Conservation (phyloP, 1,140 invertebrate genomes). For the Parapsyche elsis region DNA sequence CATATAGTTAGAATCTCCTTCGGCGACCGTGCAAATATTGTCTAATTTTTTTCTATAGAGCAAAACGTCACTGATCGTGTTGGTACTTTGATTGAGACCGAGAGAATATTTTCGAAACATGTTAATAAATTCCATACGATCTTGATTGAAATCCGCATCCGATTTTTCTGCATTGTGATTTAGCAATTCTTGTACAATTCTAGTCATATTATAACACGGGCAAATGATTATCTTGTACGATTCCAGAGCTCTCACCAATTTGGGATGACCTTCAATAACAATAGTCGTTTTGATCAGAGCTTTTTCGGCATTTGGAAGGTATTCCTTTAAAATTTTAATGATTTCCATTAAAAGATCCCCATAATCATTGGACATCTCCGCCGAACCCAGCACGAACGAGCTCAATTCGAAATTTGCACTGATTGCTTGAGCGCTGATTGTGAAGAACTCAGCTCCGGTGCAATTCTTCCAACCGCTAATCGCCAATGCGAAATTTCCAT, state of each 20-base stretch:
- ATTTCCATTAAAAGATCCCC: neutral
- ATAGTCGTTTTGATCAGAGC: neutral
- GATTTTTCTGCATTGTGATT: neutral
- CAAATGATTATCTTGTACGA: neutral
- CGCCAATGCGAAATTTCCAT: neutral
- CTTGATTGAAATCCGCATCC: no score
- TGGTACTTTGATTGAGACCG: neutral
- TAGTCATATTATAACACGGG: neutral
- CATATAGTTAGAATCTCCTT: neutral
- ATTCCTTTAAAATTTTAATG: neutral
- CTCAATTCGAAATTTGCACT: neutral
- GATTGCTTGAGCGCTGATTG: neutral
- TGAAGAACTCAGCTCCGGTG: neutral
- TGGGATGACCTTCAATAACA: neutral
- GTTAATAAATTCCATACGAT: no score
- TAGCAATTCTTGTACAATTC: neutral
- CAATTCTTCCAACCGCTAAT: neutral
- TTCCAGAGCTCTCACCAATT: neutral
- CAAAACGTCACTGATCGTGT: neutral
- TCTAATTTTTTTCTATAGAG: neutral
- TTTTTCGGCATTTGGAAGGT: neutral
- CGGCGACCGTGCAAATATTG: neutral
- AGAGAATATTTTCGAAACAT: no score
- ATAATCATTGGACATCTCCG: neutral
- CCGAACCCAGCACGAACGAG: neutral